Evolutionary conservation across 2,888 invertebrate genomes (phyloP).

Genomic region (Chorisops tibialis): DNA sequence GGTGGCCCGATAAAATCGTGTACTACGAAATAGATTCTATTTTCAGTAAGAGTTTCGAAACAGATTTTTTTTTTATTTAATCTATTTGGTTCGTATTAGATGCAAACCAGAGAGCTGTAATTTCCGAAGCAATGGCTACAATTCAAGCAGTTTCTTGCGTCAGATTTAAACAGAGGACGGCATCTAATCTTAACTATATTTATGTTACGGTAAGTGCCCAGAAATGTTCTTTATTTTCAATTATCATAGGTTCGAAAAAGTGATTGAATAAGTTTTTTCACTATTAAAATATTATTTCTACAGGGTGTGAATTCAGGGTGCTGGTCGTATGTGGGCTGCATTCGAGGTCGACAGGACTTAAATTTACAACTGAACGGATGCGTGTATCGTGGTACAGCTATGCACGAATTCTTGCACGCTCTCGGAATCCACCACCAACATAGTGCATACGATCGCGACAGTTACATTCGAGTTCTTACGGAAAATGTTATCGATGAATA

Average conservation of each 20-base stretch:
- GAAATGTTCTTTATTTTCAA: background rate
- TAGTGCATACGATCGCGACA: conserved; percentile 66
- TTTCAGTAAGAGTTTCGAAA: conserved; percentile 45
- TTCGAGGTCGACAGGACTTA: conserved; percentile 52
- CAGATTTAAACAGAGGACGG: background rate
- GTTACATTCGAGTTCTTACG: conserved; percentile 63
- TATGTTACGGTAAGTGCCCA: background rate
- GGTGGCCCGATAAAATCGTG: conserved; percentile 65
- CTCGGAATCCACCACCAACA: conserved; percentile 76
- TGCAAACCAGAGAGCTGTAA: conserved; percentile 6
- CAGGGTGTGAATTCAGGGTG: conserved; percentile 45
- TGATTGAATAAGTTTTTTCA: background rate
- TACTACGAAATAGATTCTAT: conserved; percentile 63
- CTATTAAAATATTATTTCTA: background rate
- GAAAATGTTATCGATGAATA: conserved; percentile 61
- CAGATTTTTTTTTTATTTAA: background rate
- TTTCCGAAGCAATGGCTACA: conserved; percentile 7
- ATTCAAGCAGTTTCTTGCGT: conserved; percentile 8
- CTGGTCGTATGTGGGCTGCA: conserved; percentile 54
- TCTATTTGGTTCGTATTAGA: background rate
- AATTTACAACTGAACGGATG: conserved; percentile 53
- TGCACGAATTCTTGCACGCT: conserved; percentile 70
- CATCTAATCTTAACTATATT: background rate
- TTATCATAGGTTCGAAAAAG: background rate
- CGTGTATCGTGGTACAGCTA: conserved; percentile 58